Evolutionary conservation across 2,888 invertebrate genomes (phyloP).

Genomic region (Formica aserva): DNA sequence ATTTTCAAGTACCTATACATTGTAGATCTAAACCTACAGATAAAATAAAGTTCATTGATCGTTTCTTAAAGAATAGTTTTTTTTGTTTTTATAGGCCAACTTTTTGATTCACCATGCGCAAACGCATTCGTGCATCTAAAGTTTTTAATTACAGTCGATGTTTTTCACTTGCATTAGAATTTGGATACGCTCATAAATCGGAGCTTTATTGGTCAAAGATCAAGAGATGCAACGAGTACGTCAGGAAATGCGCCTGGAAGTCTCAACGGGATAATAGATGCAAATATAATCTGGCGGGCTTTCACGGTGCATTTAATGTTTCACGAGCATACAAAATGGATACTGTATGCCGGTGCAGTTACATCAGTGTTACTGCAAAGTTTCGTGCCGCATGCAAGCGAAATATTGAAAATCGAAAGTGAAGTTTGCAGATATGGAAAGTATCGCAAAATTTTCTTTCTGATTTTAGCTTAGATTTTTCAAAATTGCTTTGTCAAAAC

Average conservation of each 20-base stretch:
- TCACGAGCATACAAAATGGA: constrained; percentile 73
- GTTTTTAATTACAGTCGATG: constrained; percentile 17
- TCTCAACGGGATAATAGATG: constrained; percentile 75
- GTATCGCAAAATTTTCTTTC: neutral
- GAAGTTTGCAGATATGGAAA: constrained; percentile 20
- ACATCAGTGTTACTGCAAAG: constrained; percentile 53
- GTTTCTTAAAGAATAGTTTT: neutral
- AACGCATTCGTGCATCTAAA: neutral
- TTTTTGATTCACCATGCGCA: neutral
- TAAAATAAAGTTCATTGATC: neutral
- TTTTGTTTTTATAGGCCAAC: neutral
- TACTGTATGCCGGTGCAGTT: constrained; percentile 61
- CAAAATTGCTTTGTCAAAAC: neutral
- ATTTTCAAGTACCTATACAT: neutral
- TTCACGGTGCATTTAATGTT: constrained; percentile 77
- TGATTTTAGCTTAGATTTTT: neutral
- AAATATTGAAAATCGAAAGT: constrained; percentile 46
- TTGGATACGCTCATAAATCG: constrained; percentile 41
- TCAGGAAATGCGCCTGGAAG: constrained; percentile 62
- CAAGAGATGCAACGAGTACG: constrained; percentile 59
- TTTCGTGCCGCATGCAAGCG: neutral
- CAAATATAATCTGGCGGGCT: constrained; percentile 75
- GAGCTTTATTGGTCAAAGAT: constrained; percentile 55
- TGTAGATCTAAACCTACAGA: neutral
- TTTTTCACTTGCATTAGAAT: constrained; percentile 23